Conservation (phyloP, 2,888 invertebrate species). For the Tenthredo amoena region DNA sequence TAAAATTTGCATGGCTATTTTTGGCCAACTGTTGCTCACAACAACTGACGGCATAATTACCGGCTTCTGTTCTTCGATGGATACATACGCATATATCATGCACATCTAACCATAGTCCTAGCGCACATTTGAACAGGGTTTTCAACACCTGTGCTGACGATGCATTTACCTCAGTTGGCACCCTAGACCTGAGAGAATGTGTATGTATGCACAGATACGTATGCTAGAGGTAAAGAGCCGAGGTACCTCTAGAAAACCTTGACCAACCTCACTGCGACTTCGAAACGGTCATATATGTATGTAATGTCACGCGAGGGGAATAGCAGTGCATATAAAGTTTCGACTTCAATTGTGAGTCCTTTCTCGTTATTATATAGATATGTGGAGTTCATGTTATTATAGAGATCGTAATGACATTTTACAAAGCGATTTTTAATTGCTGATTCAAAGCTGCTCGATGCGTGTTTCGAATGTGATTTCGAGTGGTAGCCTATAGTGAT, state of each 20-base stretch:
- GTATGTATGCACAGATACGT: background rate
- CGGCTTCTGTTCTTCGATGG: conserved; percentile 4
- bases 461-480: background rate
- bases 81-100: background rate
- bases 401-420: background rate
- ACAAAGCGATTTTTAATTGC: background rate
- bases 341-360: background rate
- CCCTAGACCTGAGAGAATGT: background rate
- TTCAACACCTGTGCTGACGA: background rate
- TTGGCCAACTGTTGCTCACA: conserved; percentile 41
- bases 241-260: background rate
- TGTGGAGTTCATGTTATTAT: background rate
- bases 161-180: conserved; percentile 17
- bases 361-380: background rate
- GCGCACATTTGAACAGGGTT: background rate
- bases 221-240: background rate
- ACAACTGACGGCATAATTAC: conserved; percentile 28
- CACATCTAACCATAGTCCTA: background rate
- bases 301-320: background rate
- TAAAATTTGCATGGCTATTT: conserved; percentile 35
- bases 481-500: background rate
- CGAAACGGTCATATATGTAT: background rate
- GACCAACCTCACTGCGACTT: conserved; percentile 20
- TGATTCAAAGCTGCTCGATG: background rate
- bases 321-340: background rate